Evolutionary conservation across 1,140 invertebrate species (phyloP).

Genomic region (Asbolus verrucosus): DNA sequence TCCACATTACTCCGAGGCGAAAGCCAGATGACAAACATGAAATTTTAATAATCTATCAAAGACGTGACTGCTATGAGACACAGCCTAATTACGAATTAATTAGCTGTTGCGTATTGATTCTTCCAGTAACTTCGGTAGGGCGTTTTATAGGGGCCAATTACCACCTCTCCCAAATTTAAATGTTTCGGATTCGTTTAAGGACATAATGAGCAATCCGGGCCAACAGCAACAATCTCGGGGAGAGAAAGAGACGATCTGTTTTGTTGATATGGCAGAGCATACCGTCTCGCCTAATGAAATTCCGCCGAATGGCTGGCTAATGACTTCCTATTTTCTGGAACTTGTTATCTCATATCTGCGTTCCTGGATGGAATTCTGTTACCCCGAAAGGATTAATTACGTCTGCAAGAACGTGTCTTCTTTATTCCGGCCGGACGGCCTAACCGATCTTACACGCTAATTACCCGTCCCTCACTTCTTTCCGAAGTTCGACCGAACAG

Average conservation of each 20-base stretch:
- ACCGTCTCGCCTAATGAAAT: slow-evolving; percentile 29
- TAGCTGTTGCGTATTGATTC: not conserved
- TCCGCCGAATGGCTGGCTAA: slow-evolving; percentile 3
- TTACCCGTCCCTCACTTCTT: too few relatives aligned
- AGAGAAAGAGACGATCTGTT: slow-evolving; percentile 18
- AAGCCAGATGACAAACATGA: too few relatives aligned
- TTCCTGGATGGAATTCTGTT: not conserved
- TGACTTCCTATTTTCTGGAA: slow-evolving; percentile 13
- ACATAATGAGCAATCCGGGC: not conserved
- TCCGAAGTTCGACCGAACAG: too few relatives aligned
- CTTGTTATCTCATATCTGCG: not conserved
- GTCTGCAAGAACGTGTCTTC: not conserved
- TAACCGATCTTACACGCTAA: too few relatives aligned
- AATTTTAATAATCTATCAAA: too few relatives aligned
- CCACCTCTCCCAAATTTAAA: not conserved
- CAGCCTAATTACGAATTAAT: not conserved
- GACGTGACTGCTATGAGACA: too few relatives aligned
- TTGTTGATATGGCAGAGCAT: not conserved
- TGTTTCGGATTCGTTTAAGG: not conserved
- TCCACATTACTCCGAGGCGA: too few relatives aligned
- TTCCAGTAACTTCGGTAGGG: not conserved
- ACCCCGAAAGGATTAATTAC: not conserved
- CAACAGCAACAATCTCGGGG: not conserved
- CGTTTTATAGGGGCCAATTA: not conserved
- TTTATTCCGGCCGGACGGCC: too few relatives aligned